Evolutionary conservation across 2,797 vertebrate genomes (phyloP), one percentile per base, ranked within the genome.

Genomic region (Hypotaenidia okinawae): DNA sequence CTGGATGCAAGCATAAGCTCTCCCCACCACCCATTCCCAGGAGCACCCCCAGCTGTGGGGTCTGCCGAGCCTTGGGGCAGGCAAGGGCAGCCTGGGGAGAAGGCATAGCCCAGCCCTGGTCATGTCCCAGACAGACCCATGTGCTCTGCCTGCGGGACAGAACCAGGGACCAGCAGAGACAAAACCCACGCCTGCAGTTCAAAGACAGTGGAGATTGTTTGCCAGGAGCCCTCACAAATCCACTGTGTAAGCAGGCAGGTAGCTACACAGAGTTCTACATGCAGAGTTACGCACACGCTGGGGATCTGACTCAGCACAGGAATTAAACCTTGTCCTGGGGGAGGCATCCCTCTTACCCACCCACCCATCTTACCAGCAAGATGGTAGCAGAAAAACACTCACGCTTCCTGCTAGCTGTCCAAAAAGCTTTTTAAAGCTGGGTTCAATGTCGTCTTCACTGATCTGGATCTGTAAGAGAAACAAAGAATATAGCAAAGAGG

Each of bases 381-480:
- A 25, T 19, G 16, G 19, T 30, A 63, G 59, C 51, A 52, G 51
- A 16, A 80, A 14, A 14, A n/a, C 25, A 98, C 99, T 66, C 97
- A 99, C 99, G 79, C 95, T 97, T 87, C 99, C 99, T 30, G 99
- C 98, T 78, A 99, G 84, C 87, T 99, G 96, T 92, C 96, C 96
- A 93, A 99, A 99, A 90, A 99, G 94, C 6, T 90, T 89, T 95
- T 98, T 98, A 97, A 99, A 99, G 30, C 97, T 97, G 47, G 98
- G 98, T 54, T 99, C 98, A 2, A 99, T 97, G 73, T 99, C 98
- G 2, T 96, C 98, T 96, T 99, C 98, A 11, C 96, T 97, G 57
- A 98, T 49, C 8, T 98, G 96, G 0, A 97, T 90, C 99, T 99
- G 58, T 21, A 90, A 77, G 30, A 81, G 37, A 74, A 87, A 61